phyloP scores from a whole-genome alignment of 2,113 vertebrate species.

The Octodon degus region DNA sequence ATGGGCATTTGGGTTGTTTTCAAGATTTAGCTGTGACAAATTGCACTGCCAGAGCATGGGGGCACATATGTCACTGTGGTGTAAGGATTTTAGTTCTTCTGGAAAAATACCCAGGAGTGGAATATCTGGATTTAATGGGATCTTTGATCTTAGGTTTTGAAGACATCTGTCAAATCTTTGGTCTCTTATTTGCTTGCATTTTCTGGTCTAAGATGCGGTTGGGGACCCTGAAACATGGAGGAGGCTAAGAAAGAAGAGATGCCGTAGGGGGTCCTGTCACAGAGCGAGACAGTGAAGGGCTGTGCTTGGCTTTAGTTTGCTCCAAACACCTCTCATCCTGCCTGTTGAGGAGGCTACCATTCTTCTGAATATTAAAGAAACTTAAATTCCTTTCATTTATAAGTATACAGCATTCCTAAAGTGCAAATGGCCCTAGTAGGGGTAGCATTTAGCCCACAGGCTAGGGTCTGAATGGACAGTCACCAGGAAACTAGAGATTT shows the following conservation, averaged over 20 bases:
- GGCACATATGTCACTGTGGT: too few species aligned
- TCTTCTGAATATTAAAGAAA: slow-evolving; percentile 35
- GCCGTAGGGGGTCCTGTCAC: background rate
- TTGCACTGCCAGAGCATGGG: too few species aligned
- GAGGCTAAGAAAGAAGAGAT: background rate
- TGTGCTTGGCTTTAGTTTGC: background rate
- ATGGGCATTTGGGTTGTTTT: too few species aligned
- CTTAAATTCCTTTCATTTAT: background rate
- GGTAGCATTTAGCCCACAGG: background rate
- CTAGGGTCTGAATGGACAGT: background rate
- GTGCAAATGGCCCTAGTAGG: background rate
- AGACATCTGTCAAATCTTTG: background rate
- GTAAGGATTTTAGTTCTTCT: too few species aligned
- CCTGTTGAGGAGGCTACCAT: background rate
- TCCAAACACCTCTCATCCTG: background rate
- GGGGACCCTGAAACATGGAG: background rate
- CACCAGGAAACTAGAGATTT: background rate
- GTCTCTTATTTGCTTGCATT: background rate
- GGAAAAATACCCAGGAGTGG: too few species aligned
- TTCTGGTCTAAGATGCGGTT: background rate
- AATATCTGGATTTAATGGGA: too few species aligned
- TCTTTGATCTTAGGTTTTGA: too few species aligned
- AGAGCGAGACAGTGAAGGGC: background rate
- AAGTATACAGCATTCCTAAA: slow-evolving; percentile 24
- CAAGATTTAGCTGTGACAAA: too few species aligned